Evolutionary conservation across 1,140 invertebrate species (phyloP).

Genomic region (Bradysia coprophila): DNA sequence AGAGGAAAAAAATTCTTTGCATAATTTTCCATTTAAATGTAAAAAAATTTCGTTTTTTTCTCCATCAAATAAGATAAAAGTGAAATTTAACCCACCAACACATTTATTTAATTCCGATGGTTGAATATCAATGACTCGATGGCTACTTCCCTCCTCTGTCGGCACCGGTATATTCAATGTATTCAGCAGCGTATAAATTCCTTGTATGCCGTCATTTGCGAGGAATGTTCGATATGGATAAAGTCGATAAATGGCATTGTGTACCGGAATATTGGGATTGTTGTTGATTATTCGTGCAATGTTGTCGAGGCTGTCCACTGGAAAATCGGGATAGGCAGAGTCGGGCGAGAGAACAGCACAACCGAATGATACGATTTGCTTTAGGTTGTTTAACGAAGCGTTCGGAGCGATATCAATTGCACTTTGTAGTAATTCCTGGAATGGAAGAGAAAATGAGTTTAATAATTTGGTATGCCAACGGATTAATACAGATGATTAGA

Average conservation of each 20-base stretch:
- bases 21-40: constrained; percentile 16
- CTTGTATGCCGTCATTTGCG: constrained; percentile 45
- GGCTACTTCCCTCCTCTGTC: constrained; percentile 6
- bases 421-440: too few relatives aligned
- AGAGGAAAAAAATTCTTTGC: constrained; percentile 17
- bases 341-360: constrained; percentile 52
- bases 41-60: constrained; percentile 8
- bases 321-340: constrained; percentile 71
- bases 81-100: not conserved
- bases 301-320: constrained; percentile 57
- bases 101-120: not conserved
- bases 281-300: constrained; percentile 56
- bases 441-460: too few relatives aligned
- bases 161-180: constrained; percentile 32
- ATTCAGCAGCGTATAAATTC: constrained; percentile 43
- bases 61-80: constrained; percentile 6
- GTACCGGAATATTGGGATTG: constrained; percentile 39
- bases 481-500: too few relatives aligned
- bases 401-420: constrained; percentile 31
- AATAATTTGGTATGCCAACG: too few relatives aligned
- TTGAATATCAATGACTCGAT: not conserved
- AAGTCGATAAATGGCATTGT: constrained; percentile 47
- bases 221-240: constrained; percentile 74
- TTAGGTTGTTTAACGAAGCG: constrained; percentile 34
- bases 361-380: constrained; percentile 52